phyloP scores from a whole-genome alignment of 2,113 vertebrate species.

The Thamnophis sirtalis region DNA sequence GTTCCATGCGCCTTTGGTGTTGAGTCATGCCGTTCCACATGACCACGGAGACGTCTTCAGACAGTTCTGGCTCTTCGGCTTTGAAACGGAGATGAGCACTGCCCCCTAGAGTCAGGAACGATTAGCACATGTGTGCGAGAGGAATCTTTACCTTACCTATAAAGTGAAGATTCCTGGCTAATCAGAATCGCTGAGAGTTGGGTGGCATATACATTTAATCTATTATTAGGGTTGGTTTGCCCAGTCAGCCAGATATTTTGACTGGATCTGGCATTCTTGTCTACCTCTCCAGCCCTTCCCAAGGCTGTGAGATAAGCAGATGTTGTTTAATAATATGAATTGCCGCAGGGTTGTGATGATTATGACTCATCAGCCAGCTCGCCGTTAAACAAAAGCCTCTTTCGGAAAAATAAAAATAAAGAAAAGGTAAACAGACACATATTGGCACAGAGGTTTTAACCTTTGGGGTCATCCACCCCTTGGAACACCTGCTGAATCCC shows the following conservation, averaged over 20 bases:
- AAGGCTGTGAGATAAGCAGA: background rate
- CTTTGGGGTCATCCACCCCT: background rate
- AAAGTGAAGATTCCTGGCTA: background rate
- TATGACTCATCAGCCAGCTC: background rate
- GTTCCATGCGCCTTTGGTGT: no score
- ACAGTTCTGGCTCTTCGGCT: no score
- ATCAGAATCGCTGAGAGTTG: background rate
- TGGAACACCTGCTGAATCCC: background rate
- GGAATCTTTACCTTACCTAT: background rate
- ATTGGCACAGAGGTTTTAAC: background rate
- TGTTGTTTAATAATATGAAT: background rate
- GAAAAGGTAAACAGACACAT: background rate
- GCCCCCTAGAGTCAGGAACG: no score
- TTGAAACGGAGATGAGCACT: no score
- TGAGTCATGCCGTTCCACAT: no score
- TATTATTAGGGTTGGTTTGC: background rate
- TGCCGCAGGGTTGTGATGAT: background rate
- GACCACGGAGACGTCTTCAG: no score
- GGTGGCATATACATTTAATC: background rate
- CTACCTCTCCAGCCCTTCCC: background rate
- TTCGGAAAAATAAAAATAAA: background rate
- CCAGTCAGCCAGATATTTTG: background rate
- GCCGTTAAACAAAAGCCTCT: background rate
- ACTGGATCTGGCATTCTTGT: background rate
- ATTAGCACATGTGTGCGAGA: no score